Conservation (phyloP, 2,113 vertebrate genomes). For the Prunella fulvescens region DNA sequence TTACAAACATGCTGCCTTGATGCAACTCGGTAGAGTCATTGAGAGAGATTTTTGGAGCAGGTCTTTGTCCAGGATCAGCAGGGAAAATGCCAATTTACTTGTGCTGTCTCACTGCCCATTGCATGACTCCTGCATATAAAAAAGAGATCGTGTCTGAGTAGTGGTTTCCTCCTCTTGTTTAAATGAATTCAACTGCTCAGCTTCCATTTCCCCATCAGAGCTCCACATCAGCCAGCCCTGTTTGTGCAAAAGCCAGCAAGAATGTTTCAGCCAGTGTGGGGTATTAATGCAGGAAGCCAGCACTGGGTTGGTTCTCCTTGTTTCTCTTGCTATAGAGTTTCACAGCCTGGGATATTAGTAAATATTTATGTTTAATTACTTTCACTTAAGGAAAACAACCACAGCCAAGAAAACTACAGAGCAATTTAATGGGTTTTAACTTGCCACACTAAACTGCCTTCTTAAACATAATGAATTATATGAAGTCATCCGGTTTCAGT, state of each 20-base stretch:
- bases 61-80: not conserved
- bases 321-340: conserved; percentile 45
- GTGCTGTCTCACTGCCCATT: not conserved
- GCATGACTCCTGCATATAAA: not conserved
- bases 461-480: conserved; percentile 60
- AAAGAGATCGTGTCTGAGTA: not conserved
- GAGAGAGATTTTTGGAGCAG: not conserved
- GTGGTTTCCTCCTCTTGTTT: not conserved
- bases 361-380: conserved; percentile 66
- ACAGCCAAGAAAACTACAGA: conserved; percentile 56
- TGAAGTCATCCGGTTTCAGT: conserved; percentile 61
- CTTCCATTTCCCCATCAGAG: not conserved
- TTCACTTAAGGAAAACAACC: conserved; percentile 54
- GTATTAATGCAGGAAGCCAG: not conserved
- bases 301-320: not conserved
- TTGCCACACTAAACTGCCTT: conserved; percentile 42
- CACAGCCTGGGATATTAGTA: conserved; percentile 55
- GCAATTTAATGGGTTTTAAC: conserved; percentile 60
- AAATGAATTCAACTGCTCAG: not conserved
- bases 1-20: not conserved
- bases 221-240: not conserved
- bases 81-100: not conserved
- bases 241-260: not conserved
- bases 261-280: not conserved
- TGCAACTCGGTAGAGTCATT: not conserved